These are phyloP conservation scores for Drosophila nr. perissopoda DNA, from an alignment of 2,888 invertebrate species.

Conservation along the genomic window DNA sequence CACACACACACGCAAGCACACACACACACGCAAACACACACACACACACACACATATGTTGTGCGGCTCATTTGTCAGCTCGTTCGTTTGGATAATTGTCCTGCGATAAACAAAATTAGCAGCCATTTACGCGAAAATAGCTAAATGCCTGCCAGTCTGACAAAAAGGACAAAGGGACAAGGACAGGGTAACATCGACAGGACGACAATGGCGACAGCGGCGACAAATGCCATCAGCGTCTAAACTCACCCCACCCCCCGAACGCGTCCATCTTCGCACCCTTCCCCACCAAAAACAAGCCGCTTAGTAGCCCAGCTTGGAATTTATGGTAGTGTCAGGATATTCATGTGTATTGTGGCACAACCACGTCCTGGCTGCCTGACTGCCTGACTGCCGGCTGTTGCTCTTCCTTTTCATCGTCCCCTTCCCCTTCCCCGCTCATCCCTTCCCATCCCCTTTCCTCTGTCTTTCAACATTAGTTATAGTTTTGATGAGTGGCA, in stretches of 20 bases:
- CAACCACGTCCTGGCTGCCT: conserved; percentile 29
- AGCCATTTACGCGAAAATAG: conserved; percentile 83
- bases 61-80: conserved; percentile 84
- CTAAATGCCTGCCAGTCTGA: conserved; percentile 53
- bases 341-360: conserved; percentile 62
- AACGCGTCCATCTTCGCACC: conserved; percentile 3
- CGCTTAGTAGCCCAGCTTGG: conserved; percentile 15
- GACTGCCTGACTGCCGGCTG: conserved; percentile 24
- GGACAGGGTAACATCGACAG: conserved; percentile 32
- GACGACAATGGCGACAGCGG: conserved; percentile 27
- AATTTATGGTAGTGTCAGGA: conserved; percentile 73
- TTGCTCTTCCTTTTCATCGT: conserved; percentile 1
- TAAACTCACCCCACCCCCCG: conserved; percentile 12
- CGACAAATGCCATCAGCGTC: conserved; percentile 70
- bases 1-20: neutral
- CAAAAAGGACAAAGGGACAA: conserved; percentile 31
- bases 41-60: conserved; percentile 10
- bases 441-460: neutral
- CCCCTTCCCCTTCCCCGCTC: neutral
- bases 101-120: conserved; percentile 84
- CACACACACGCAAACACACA: neutral
- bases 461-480: conserved; percentile 63
- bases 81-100: conserved; percentile 85
- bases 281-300: conserved; percentile 2
- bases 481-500: conserved; percentile 79